phyloP scores from a whole-genome alignment of 2,113 vertebrate species.

The Gobio gobio region DNA sequence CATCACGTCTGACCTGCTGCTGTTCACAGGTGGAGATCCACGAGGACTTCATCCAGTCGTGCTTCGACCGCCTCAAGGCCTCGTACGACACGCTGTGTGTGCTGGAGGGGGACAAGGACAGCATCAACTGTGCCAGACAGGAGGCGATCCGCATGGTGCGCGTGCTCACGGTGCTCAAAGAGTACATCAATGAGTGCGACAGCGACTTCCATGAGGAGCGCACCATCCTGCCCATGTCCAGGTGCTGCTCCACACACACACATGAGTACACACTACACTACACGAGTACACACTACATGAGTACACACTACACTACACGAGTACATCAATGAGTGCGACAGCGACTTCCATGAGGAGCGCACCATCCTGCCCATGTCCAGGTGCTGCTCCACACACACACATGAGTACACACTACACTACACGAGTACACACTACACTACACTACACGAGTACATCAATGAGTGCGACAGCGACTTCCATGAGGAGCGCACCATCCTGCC shows the following conservation, averaged over 20 bases:
- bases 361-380: no score
- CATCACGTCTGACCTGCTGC: not conserved
- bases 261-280: no score
- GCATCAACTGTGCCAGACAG: slow-evolving; percentile 95
- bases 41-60: slow-evolving; percentile 99
- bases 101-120: slow-evolving; percentile 97
- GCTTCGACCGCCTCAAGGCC: slow-evolving; percentile 97
- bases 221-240: slow-evolving; percentile 98
- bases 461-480: no score
- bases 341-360: no score
- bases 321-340: no score
- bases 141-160: slow-evolving; percentile 97
- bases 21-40: slow-evolving; percentile 93
- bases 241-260: slow-evolving; percentile 82
- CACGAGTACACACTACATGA: no score
- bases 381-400: no score
- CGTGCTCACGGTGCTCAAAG: slow-evolving; percentile 93
- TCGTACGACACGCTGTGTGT: slow-evolving; percentile 97
- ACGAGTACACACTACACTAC: no score
- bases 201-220: slow-evolving; percentile 98
- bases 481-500: no score
- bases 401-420: no score
- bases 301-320: no score
- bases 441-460: no score
- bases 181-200: slow-evolving; percentile 98